A percentile compares a stretch with the other conserved stretches of the same genome.
These are phyloP conservation scores for Liolophura sinensis DNA, from an alignment of 1,140 invertebrate genomes.

Conservation along the genomic window DNA sequence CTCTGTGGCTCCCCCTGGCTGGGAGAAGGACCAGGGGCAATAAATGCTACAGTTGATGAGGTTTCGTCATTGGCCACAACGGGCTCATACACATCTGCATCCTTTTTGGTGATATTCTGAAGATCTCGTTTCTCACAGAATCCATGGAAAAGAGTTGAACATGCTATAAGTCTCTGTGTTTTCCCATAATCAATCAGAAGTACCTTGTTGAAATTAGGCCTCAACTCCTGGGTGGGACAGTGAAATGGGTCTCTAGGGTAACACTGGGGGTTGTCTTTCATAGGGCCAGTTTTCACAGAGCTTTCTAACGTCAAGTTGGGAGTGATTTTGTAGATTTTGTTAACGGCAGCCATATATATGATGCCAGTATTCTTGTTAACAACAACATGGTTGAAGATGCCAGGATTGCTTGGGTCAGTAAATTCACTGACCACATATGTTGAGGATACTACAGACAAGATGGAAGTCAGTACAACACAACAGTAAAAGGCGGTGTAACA, in stretches of 20 bases:
- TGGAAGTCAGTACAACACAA: too few relatives aligned
- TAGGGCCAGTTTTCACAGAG: constrained; percentile 83
- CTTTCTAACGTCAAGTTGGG: constrained; percentile 77
- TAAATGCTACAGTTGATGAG: constrained; percentile 95
- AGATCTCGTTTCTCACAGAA: constrained; percentile 86
- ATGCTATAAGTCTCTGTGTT: constrained; percentile 81
- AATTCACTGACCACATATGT: too few relatives aligned
- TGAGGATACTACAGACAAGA: too few relatives aligned
- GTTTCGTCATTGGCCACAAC: constrained; percentile 94
- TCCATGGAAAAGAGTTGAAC: constrained; percentile 87
- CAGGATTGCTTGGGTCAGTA: constrained; percentile 8
- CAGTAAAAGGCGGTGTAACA: too few relatives aligned
- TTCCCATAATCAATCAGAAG: constrained; percentile 91
- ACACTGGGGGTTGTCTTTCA: constrained; percentile 85
- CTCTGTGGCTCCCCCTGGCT: constrained; percentile 70
- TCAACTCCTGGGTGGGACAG: constrained; percentile 66
- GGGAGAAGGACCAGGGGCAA: constrained; percentile 89
- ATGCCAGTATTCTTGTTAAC: constrained; percentile 90
- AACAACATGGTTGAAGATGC: constrained; percentile 74
- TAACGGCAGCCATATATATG: constrained; percentile 92
- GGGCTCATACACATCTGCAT: constrained; percentile 78
- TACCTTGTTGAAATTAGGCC: constrained; percentile 94
- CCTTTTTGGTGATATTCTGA: constrained; percentile 83
- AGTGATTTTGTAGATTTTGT: constrained; percentile 89
- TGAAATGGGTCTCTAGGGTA: constrained; percentile 53